Base-by-base conservation (phyloP, 2,797 vertebrate genomes). In the Crypturellus tataupa region DNA sequence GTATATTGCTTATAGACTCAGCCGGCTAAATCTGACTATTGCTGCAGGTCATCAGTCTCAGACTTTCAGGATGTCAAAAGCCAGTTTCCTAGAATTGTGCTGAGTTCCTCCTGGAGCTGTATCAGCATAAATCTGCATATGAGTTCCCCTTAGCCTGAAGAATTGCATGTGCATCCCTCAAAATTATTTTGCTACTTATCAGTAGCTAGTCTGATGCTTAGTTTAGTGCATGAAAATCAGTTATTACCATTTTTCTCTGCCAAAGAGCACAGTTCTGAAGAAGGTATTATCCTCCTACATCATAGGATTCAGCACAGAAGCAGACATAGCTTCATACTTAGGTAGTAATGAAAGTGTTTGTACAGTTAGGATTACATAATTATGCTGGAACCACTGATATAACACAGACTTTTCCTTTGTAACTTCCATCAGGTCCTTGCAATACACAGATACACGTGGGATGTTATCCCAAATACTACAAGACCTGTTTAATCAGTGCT, bases 1-100 rank as follows among this genome's bases (percentile, higher is more conserved):
- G 10, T 80, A 42, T 60, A 23, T 23, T 37, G 14, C 37, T 94
- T 88, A 91, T 46, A 88, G 62, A 67, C 29, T 47, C 47, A 76
- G 39, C 5, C 64, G 83, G 49, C 12, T 94, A 91, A 90, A 84
- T 59, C 70, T 92, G 40, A 87, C 59, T 85, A 65, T 37, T 46
- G 40, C 23, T 90, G 42, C 63, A 72, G 67, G 42, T 89, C 72
- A 63, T 82, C 11, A 8, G 56, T 49, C 35, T 87, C 39, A 56
- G n/a, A 37, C 33, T 25, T 92, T 76, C 77, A 93, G 55, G 67
- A 88, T 47, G n/a, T 76, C 73, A 88, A 86, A 94, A 67, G 33
- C 8, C 37, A 27, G 23, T 84, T 89, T 94, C 78, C 64, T 82
- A 92, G 76, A 91, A 80, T 39, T 72, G 11, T 65, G n/a, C 29